Conservation (phyloP, 2,797 vertebrate species). For the Danio jaintianensis region DNA sequence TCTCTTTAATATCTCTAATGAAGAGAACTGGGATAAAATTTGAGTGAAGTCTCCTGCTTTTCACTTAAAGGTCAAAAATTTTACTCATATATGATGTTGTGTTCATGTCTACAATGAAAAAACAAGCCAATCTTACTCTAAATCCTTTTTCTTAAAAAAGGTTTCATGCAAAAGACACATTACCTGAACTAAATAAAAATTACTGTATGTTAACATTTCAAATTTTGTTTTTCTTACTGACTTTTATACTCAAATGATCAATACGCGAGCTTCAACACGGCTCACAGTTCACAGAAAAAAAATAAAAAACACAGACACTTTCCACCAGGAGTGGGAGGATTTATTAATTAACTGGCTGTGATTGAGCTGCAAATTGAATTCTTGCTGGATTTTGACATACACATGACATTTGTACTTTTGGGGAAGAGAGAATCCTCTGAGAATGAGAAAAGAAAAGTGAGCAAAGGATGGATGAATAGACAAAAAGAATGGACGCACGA, state of each 20-base stretch:
- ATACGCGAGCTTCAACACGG: background rate
- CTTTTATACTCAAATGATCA: background rate
- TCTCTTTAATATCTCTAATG: background rate
- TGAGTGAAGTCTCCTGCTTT: slow-evolving; percentile 9
- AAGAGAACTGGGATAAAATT: background rate
- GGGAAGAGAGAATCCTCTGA: slow-evolving; percentile 6
- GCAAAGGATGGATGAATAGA: slow-evolving; percentile 3
- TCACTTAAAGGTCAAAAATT: background rate
- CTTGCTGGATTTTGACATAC: slow-evolving; percentile 36
- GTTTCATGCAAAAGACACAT: background rate
- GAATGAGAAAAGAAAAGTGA: background rate
- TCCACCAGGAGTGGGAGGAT: background rate
- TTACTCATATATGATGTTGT: background rate
- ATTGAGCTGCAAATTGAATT: slow-evolving; percentile 39
- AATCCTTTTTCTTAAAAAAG: background rate
- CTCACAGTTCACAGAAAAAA: background rate
- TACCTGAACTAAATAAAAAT: background rate
- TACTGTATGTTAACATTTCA: background rate
- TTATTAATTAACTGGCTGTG: slow-evolving; percentile 39
- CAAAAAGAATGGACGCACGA: background rate
- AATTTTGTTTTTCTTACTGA: background rate
- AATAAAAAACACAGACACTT: background rate
- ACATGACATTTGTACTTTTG: slow-evolving; percentile 7
- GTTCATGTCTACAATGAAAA: background rate
- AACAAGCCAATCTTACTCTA: background rate